Conservation (phyloP, 2,888 invertebrate genomes). For the Leucozona laternaria region DNA sequence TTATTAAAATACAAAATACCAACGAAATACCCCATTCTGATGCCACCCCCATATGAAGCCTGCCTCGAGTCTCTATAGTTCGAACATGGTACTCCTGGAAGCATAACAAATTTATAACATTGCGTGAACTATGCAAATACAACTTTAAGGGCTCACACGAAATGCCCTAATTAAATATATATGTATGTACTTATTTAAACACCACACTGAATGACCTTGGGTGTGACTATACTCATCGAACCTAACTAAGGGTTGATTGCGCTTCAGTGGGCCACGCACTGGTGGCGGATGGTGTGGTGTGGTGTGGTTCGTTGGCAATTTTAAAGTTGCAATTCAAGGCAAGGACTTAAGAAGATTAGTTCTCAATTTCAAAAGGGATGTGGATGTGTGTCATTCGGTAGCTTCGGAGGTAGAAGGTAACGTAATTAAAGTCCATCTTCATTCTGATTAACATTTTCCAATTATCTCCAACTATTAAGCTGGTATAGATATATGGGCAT, state of each 20-base stretch:
- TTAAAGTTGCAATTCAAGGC: conserved; percentile 24
- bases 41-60: not conserved
- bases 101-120: conserved; percentile 57
- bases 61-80: not conserved
- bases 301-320: not conserved
- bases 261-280: not conserved
- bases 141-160: conserved; percentile 39
- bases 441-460: conserved; percentile 38
- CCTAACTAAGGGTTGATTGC: not conserved
- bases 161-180: conserved; percentile 41
- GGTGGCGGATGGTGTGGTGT: no score
- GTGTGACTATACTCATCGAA: not conserved
- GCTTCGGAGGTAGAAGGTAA: not conserved
- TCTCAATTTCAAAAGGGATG: not conserved
- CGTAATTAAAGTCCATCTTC: conserved; percentile 42
- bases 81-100: conserved; percentile 12
- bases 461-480: conserved; percentile 31
- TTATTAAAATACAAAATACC: conserved; percentile 35
- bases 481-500: conserved; percentile 5
- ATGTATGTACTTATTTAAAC: conserved; percentile 11
- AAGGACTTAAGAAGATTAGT: conserved; percentile 23
- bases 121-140: conserved; percentile 67
- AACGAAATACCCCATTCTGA: conserved; percentile 18
- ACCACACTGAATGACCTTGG: conserved; percentile 57
- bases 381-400: not conserved